Evolutionary conservation across 2,888 invertebrate genomes (phyloP).

Genomic region (Myopa testacea): DNA sequence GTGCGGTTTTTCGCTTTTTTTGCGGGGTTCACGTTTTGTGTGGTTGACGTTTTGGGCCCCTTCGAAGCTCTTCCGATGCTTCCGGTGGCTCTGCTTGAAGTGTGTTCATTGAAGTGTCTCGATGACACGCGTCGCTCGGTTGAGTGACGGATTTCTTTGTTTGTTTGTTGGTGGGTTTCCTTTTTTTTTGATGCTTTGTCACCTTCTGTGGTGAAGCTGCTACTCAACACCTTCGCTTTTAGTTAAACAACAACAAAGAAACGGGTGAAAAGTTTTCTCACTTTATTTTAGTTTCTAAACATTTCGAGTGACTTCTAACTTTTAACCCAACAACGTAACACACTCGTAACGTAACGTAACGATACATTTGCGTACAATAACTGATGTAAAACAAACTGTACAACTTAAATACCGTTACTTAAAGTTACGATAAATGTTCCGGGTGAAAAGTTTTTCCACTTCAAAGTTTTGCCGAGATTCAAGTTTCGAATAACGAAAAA

Average conservation of each 20-base stretch:
- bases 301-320: conserved; percentile 10
- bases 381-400: too few species aligned
- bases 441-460: too few species aligned
- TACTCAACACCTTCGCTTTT: too few species aligned
- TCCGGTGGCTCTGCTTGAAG: not conserved
- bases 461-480: too few species aligned
- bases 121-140: not conserved
- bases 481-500: too few species aligned
- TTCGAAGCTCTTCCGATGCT: not conserved
- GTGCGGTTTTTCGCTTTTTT: not conserved
- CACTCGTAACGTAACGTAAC: too few species aligned
- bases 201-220: not conserved
- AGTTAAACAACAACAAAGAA: too few species aligned
- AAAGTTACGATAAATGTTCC: too few species aligned
- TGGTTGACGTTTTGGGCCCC: not conserved
- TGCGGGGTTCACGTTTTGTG: too few species aligned
- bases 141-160: not conserved
- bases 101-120: not conserved
- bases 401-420: too few species aligned
- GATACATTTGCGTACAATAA: too few species aligned
- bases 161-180: not conserved
- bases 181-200: not conserved
- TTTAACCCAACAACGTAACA: too few species aligned
- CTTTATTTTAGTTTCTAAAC: conserved; percentile 8
- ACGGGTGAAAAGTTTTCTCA: not conserved